Percentiles rank a stretch among this genome's conserved stretches.
These are phyloP conservation scores for Sus cebifrons DNA, from an alignment of 2,797 vertebrate species.

Conservation along the genomic window DNA sequence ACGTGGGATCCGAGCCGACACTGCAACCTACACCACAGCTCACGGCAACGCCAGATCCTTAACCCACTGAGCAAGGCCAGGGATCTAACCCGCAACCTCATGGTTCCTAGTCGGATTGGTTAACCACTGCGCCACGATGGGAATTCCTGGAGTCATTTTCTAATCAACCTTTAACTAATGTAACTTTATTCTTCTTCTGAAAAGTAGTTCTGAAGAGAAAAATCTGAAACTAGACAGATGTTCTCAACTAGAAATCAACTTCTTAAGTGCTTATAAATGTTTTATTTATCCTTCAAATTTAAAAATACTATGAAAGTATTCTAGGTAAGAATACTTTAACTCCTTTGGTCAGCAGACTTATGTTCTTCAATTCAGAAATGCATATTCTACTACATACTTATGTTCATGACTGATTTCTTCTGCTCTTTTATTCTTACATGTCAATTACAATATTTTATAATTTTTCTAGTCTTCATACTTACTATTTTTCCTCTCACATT, in stretches of 20 bases:
- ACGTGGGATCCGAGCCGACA: too few relatives aligned
- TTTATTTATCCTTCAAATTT: background rate
- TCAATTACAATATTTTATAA: background rate
- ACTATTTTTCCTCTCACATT: background rate
- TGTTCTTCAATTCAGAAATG: background rate
- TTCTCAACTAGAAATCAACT: background rate
- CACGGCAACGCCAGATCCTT: too few relatives aligned
- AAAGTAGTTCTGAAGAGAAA: background rate
- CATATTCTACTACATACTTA: background rate
- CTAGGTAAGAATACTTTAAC: background rate
- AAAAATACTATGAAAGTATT: background rate
- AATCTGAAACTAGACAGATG: slow-evolving; percentile 1
- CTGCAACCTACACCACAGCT: too few relatives aligned
- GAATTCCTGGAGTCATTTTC: background rate
- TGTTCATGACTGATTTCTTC: background rate
- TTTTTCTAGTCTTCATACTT: background rate
- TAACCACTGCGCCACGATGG: too few relatives aligned
- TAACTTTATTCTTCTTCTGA: background rate
- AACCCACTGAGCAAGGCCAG: too few relatives aligned
- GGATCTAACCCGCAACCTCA: too few relatives aligned
- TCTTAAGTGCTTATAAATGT: background rate
- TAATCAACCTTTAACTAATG: background rate
- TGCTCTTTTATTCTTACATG: background rate
- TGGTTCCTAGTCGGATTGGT: too few relatives aligned
- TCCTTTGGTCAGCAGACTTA: background rate